Conservation (phyloP, 2,888 invertebrate genomes). For the Ethmia dodecea region DNA sequence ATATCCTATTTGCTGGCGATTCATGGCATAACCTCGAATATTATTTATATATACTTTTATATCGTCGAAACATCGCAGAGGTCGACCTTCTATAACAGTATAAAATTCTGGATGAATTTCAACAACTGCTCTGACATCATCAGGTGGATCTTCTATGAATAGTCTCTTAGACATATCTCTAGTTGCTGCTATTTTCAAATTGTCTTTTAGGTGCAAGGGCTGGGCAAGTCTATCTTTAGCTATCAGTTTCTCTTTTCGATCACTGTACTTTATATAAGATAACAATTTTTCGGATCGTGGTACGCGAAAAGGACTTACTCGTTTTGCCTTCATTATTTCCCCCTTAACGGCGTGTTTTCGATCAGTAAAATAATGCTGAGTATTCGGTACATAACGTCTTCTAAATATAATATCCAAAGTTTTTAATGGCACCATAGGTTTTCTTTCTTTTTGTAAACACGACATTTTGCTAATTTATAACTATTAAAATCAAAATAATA, state of each 20-base stretch:
- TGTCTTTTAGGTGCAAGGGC: constrained; percentile 59
- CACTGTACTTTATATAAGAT: constrained; percentile 67
- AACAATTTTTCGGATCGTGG: constrained; percentile 62
- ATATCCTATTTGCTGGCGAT: constrained; percentile 68
- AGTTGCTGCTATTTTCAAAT: constrained; percentile 56
- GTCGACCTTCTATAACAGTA: constrained; percentile 78
- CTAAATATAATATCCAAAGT: constrained; percentile 65
- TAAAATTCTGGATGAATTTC: constrained; percentile 83
- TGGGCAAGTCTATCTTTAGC: constrained; percentile 38
- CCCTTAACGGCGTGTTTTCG: constrained; percentile 45
- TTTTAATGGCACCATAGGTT: constrained; percentile 62
- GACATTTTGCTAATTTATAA: constrained; percentile 30
- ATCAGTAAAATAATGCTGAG: constrained; percentile 66
- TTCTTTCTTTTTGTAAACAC: constrained; percentile 49
- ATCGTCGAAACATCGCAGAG: constrained; percentile 76
- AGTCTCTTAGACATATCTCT: constrained; percentile 76
- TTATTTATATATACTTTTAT: constrained; percentile 77
- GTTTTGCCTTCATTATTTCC: constrained; percentile 30
- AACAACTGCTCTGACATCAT: constrained; percentile 76
- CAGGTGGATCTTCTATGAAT: constrained; percentile 73
- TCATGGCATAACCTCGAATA: constrained; percentile 67
- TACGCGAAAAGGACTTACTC: constrained; percentile 44
- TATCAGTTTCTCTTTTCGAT: constrained; percentile 52
- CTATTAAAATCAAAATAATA: not conserved
- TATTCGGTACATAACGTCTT: constrained; percentile 62